These are phyloP conservation scores for Planiliza haematocheilus DNA, from an alignment of 2,113 vertebrate species.

Conservation along the genomic window DNA sequence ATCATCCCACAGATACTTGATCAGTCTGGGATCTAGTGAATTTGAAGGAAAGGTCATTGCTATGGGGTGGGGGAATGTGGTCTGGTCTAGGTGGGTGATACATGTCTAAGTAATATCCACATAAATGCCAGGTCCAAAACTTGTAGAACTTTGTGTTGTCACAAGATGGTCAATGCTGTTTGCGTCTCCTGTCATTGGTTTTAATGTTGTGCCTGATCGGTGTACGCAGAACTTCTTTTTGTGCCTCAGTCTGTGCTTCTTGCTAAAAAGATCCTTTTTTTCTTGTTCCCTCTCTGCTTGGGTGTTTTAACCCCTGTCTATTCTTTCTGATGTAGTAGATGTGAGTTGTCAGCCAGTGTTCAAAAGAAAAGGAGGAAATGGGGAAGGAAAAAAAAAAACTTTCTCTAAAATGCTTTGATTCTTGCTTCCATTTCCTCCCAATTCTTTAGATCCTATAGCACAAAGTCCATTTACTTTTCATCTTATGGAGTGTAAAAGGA, in stretches of 20 bases:
- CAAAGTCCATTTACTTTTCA: conserved; percentile 20
- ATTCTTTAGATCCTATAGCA: neutral
- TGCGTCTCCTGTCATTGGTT: too few relatives aligned
- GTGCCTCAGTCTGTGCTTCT: conserved; percentile 50
- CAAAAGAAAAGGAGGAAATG: conserved; percentile 1
- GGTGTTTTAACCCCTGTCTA: conserved; percentile 4
- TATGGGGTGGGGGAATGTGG: too few relatives aligned
- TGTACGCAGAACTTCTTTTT: conserved; percentile 47
- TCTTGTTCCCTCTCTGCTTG: conserved; percentile 28
- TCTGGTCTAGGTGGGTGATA: too few relatives aligned
- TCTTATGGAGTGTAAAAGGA: neutral
- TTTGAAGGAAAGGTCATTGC: too few relatives aligned
- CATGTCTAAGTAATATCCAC: too few relatives aligned
- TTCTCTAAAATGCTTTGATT: conserved; percentile 4
- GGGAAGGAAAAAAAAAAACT: neutral
- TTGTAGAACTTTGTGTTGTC: too few relatives aligned
- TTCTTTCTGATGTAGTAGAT: conserved; percentile 45
- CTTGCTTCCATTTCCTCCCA: neutral
- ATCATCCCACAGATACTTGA: too few relatives aligned
- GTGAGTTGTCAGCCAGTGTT: conserved; percentile 32
- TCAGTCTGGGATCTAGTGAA: too few relatives aligned
- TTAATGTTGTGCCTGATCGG: too few relatives aligned
- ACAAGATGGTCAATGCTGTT: too few relatives aligned
- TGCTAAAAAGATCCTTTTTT: conserved; percentile 3
- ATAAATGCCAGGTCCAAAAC: too few relatives aligned